Evolutionary conservation across 2,113 vertebrate genomes (phyloP).

Genomic region (Xiphorhynchus elegans): DNA sequence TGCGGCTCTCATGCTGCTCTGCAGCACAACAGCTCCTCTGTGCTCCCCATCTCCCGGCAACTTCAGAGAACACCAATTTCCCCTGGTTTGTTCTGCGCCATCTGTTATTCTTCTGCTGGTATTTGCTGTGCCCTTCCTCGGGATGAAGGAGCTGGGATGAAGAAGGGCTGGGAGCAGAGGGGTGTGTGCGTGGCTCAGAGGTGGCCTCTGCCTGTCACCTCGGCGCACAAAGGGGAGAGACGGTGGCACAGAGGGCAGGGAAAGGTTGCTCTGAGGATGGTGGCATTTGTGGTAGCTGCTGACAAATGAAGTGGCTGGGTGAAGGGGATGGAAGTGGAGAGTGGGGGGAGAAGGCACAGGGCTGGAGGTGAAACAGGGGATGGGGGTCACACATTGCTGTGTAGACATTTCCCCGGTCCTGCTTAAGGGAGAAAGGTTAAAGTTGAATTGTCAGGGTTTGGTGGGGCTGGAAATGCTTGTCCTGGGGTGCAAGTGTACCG

Average conservation of each 20-base stretch:
- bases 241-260: neutral
- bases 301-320: neutral
- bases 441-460: neutral
- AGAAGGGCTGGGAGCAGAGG: neutral
- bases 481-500: neutral
- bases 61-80: constrained; percentile 14
- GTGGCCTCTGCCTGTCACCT: neutral
- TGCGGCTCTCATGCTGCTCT: neutral
- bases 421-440: rapidly evolving
- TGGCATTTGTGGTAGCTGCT: neutral
- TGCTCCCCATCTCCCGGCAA: neutral
- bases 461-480: neutral
- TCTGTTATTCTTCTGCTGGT: neutral
- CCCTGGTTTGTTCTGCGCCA: neutral
- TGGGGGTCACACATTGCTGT: neutral
- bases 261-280: neutral
- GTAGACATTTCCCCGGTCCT: rapidly evolving
- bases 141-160: neutral
- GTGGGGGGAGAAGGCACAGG: neutral
- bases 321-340: neutral
- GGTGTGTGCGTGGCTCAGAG: neutral
- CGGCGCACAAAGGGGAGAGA: neutral
- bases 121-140: neutral
- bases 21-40: constrained; percentile 47
- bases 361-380: neutral